Conservation (phyloP, 2,888 invertebrate genomes). For the Phortica magna region DNA sequence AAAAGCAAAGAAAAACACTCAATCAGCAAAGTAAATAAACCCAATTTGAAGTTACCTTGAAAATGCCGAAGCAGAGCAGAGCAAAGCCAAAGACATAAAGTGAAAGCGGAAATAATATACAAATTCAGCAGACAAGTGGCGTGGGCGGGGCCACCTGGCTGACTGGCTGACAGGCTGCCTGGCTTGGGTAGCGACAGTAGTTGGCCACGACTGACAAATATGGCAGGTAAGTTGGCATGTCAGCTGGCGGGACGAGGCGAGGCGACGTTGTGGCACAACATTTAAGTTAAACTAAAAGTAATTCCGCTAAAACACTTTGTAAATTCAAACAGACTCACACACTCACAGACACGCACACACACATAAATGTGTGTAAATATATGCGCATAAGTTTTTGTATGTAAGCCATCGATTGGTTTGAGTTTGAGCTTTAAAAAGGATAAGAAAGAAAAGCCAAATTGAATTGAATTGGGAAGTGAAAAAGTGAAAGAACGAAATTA, state of each 20-base stretch:
- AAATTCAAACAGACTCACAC: slow-evolving; percentile 56
- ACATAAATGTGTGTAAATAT: too few species aligned
- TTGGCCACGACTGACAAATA: too few species aligned
- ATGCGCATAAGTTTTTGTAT: too few species aligned
- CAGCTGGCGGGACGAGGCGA: too few species aligned
- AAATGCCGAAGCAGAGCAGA: not conserved
- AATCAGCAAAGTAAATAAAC: not conserved
- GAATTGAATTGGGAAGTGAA: too few species aligned
- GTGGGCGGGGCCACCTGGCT: too few species aligned
- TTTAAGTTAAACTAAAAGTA: slow-evolving; percentile 65
- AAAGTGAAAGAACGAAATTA: slow-evolving; percentile 69
- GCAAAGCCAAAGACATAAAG: slow-evolving; percentile 17
- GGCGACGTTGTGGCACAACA: slow-evolving; percentile 8
- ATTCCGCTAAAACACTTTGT: slow-evolving; percentile 65
- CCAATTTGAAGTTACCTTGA: not conserved
- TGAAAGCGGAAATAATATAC: slow-evolving; percentile 19
- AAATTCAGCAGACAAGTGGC: not conserved
- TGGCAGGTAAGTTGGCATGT: not conserved
- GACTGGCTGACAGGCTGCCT: too few species aligned
- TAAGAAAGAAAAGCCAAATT: slow-evolving; percentile 34
- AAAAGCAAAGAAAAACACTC: not conserved
- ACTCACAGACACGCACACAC: not conserved
- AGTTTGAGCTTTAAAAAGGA: too few species aligned
- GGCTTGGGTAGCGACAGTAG: too few species aligned
- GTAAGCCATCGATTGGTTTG: too few species aligned